phyloP scores from a whole-genome alignment of 1,140 invertebrate genomes.

The Aculops lycopersici region DNA sequence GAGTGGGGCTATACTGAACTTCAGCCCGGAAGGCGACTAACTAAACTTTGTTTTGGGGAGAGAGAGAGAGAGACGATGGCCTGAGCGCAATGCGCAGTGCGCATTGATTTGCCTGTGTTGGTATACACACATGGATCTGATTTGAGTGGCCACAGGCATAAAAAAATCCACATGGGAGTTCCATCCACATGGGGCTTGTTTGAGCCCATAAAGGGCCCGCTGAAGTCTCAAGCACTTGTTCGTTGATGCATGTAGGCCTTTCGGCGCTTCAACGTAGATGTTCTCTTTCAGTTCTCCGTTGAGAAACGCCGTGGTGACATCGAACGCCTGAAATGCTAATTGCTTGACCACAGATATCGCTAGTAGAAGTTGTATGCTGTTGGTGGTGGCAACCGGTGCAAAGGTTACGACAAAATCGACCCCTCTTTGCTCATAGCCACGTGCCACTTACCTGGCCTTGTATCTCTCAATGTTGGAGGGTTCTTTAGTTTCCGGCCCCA shows the following conservation, averaged over 20 bases:
- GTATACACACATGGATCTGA: not conserved
- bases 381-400: not conserved
- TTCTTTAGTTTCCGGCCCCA: too few relatives aligned
- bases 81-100: too few relatives aligned
- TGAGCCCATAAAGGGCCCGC: slow-evolving; percentile 11
- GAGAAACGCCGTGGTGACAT: slow-evolving; percentile 16
- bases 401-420: not conserved
- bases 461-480: slow-evolving; percentile 11
- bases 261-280: slow-evolving; percentile 16
- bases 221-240: slow-evolving; percentile 9
- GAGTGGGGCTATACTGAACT: too few relatives aligned
- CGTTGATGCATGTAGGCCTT: slow-evolving; percentile 13
- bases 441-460: not conserved
- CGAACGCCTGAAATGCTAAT: slow-evolving; percentile 7
- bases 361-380: not conserved
- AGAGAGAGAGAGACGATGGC: too few relatives aligned
- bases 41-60: too few relatives aligned
- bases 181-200: slow-evolving; percentile 10
- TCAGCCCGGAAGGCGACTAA: too few relatives aligned
- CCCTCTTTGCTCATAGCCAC: not conserved
- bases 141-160: slow-evolving; percentile 1
- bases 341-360: slow-evolving; percentile 1
- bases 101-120: not conserved
- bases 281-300: slow-evolving; percentile 17
- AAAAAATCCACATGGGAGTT: slow-evolving; percentile 9